phyloP scores from a whole-genome alignment of 2,797 vertebrate genomes.

The Enoplosus armatus region DNA sequence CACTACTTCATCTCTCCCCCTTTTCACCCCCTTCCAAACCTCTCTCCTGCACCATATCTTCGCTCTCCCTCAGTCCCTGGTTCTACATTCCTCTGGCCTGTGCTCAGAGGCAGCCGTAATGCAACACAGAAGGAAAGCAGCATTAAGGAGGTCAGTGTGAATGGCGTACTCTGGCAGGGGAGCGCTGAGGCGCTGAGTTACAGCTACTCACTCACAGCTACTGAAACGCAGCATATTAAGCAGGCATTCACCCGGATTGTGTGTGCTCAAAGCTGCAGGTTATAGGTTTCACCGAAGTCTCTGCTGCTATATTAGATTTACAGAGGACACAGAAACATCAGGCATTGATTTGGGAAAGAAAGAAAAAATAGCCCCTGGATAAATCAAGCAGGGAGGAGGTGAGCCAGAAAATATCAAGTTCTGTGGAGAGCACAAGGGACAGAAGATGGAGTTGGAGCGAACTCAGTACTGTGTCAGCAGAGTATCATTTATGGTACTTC shows the following conservation, averaged over 20 bases:
- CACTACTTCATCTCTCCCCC: slow-evolving; percentile 14
- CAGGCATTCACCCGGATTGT: slow-evolving; percentile 19
- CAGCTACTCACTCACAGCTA: slow-evolving; percentile 42
- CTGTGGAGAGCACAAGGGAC: slow-evolving; percentile 6
- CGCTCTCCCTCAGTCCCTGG: slow-evolving; percentile 21
- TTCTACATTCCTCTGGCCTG: slow-evolving; percentile 72
- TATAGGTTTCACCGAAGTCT: slow-evolving; percentile 30
- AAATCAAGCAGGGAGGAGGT: slow-evolving; percentile 23
- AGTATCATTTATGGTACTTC: slow-evolving; percentile 27
- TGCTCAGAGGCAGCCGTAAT: slow-evolving; percentile 66
- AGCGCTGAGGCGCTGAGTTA: slow-evolving; percentile 27
- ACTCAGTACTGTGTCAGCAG: slow-evolving; percentile 6
- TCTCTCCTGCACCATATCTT: slow-evolving; percentile 19
- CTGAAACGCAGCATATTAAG: slow-evolving; percentile 49
- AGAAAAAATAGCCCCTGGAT: slow-evolving; percentile 33
- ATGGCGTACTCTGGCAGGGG: slow-evolving; percentile 39
- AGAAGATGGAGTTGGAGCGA: background rate
- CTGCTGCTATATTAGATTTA: slow-evolving; percentile 47
- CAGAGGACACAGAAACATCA: slow-evolving; percentile 48
- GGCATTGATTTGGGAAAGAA: slow-evolving; percentile 40
- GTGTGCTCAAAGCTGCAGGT: slow-evolving; percentile 26
- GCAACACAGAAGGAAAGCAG: slow-evolving; percentile 60
- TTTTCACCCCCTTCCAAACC: slow-evolving; percentile 19
- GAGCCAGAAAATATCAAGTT: slow-evolving; percentile 45
- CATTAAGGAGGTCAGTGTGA: slow-evolving; percentile 56